Evolutionary conservation across 2,113 vertebrate species (phyloP).

Genomic region (Grammomys surdaster): DNA sequence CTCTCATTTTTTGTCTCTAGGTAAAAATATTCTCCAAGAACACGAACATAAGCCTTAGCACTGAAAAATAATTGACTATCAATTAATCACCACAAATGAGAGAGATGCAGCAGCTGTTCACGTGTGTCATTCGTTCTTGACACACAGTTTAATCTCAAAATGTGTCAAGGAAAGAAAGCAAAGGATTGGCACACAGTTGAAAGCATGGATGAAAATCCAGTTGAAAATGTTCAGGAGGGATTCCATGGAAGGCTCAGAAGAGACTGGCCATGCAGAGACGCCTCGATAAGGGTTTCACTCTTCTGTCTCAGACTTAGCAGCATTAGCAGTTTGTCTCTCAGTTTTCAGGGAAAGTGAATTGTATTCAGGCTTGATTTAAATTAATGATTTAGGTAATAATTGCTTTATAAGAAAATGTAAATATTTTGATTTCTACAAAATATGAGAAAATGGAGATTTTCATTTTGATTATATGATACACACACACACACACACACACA

Average conservation of each 20-base stretch:
- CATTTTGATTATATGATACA: conserved; percentile 6
- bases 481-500: not conserved
- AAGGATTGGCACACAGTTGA: conserved; percentile 74
- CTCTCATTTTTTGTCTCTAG: conserved; percentile 11
- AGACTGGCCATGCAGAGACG: conserved; percentile 44
- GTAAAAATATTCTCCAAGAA: not conserved
- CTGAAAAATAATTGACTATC: not conserved
- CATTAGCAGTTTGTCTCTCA: not conserved
- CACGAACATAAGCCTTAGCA: not conserved
- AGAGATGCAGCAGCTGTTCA: not conserved
- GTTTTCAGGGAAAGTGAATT: not conserved
- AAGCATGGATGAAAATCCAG: conserved; percentile 79
- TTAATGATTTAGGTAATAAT: conserved; percentile 1
- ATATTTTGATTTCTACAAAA: conserved; percentile 19
- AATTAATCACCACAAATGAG: not conserved
- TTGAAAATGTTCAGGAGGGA: conserved; percentile 71
- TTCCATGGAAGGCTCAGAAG: conserved; percentile 76
- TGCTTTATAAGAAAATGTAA: not conserved
- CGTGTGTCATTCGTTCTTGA: conserved; percentile 6
- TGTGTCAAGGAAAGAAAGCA: conserved; percentile 44
- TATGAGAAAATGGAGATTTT: conserved; percentile 15
- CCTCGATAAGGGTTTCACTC: not conserved
- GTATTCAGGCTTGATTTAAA: not conserved
- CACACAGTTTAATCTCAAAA: conserved; percentile 4
- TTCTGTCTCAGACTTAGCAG: not conserved